Conservation (phyloP, 2,113 vertebrate species). For the Pseudonaja textilis region DNA sequence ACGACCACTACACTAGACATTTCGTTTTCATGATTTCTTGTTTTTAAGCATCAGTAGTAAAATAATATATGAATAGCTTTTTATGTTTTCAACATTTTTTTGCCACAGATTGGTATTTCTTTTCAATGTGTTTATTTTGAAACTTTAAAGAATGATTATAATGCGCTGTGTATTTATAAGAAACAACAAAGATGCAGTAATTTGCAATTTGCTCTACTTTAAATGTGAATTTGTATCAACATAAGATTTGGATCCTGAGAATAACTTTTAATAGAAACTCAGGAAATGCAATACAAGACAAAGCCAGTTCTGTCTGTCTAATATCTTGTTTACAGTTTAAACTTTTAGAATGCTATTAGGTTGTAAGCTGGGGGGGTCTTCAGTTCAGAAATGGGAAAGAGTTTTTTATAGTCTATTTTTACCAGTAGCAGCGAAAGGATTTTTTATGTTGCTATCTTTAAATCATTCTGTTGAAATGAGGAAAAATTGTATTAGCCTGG, state of each 20-base stretch:
- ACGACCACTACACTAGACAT: too few species aligned
- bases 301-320: neutral
- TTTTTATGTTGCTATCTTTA: neutral
- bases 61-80: neutral
- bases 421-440: neutral
- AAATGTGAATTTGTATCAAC: constrained; percentile 12
- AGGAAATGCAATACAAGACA: constrained; percentile 2
- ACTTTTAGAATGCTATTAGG: neutral
- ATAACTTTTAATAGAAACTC: constrained; percentile 20
- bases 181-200: neutral
- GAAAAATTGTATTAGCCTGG: neutral
- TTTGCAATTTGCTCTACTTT: constrained; percentile 18
- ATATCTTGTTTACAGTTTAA: constrained; percentile 2
- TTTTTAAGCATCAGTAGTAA: neutral
- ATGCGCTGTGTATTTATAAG: neutral
- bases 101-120: neutral
- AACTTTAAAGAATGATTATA: neutral
- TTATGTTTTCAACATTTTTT: neutral
- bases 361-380: neutral
- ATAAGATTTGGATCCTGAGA: neutral
- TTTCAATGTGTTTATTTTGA: neutral
- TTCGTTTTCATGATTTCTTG: neutral
- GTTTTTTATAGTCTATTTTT: neutral
- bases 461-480: neutral
- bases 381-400: neutral